Evolutionary conservation across 2,113 vertebrate species (phyloP).

Genomic region (Acinonyx jubatus): DNA sequence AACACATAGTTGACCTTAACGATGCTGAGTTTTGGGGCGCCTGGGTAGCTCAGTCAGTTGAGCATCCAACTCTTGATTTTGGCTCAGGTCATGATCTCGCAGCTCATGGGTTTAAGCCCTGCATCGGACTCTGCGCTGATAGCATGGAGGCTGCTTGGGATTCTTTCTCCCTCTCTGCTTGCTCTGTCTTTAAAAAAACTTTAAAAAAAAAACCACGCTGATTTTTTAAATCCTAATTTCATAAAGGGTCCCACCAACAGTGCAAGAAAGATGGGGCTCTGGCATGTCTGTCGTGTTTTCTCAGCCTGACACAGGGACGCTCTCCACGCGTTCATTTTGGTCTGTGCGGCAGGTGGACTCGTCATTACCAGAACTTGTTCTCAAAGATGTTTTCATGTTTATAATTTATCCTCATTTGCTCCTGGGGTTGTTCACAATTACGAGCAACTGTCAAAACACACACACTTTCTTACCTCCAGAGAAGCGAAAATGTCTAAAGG

Average conservation of each 20-base stretch:
- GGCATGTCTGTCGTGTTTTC: neutral
- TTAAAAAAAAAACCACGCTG: too few relatives aligned
- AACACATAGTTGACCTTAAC: neutral
- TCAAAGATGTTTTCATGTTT: neutral
- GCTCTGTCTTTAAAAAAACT: too few relatives aligned
- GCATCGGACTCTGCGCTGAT: too few relatives aligned
- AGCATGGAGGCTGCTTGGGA: too few relatives aligned
- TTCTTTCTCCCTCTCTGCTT: too few relatives aligned
- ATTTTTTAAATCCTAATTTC: neutral
- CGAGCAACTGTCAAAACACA: neutral
- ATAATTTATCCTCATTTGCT: neutral
- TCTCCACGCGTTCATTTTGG: neutral
- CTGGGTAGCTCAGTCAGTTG: too few relatives aligned
- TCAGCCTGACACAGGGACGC: fast-evolving
- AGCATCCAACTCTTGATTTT: too few relatives aligned
- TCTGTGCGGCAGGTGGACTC: neutral
- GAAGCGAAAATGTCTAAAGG: neutral
- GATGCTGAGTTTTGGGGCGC: too few relatives aligned
- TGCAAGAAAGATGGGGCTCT: fast-evolving
- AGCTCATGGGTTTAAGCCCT: too few relatives aligned
- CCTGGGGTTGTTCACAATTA: neutral
- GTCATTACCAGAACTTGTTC: neutral
- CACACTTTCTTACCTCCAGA: neutral
- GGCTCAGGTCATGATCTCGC: too few relatives aligned
- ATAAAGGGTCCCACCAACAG: neutral